Evolutionary conservation across 2,888 invertebrate genomes (phyloP), one percentile per base, ranked within the genome.

Genomic region (Sphecodes monilicornis): DNA sequence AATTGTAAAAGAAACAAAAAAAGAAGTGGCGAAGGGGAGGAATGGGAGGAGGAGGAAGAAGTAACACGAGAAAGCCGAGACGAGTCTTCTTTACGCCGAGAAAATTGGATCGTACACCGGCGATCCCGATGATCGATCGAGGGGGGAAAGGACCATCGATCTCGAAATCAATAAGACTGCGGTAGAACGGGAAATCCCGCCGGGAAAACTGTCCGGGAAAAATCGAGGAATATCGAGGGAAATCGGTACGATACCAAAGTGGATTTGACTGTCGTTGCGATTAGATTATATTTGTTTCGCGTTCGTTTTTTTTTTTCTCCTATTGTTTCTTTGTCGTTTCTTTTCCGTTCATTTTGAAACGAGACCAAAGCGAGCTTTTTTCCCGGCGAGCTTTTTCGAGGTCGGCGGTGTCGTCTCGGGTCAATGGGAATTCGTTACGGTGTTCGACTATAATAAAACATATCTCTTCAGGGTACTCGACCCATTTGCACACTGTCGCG

Each of bases 401-500:
- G 85, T 90, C 89, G 76, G 79, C 90, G 26, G 89, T n/a, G n/a
- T 88, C 88, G 89, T 78, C 76, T 39, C 73, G 57, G 79, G 75
- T 66, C 36, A 32, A 66, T 60, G 64, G 36, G 60, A 72, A 18
- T 60, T 60, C 60, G 77, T 66, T 75, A 39, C 68, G 46, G 82
- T 70, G 73, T 83, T 84, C 84, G 70, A 71, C 76, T 84, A 77
- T 86, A 91, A 43, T 32, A 43, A 84, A 78, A 93, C 93, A 94
- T 94, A 94, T 94, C 94, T 93, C 92, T 93, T 89, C 92, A 93
- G 93, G 93, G 92, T 94, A 93, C 88, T 90, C 85, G 89, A 88
- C 90, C 92, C 89, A 86, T 82, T 78, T 84, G 89, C 89, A 88
- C 86, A 86, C 90, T 90, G 86, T 78, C 85, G 83, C 80, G 77